These are phyloP conservation scores for Andrena minutula DNA, from an alignment of 2,888 invertebrate species.

Conservation along the genomic window DNA sequence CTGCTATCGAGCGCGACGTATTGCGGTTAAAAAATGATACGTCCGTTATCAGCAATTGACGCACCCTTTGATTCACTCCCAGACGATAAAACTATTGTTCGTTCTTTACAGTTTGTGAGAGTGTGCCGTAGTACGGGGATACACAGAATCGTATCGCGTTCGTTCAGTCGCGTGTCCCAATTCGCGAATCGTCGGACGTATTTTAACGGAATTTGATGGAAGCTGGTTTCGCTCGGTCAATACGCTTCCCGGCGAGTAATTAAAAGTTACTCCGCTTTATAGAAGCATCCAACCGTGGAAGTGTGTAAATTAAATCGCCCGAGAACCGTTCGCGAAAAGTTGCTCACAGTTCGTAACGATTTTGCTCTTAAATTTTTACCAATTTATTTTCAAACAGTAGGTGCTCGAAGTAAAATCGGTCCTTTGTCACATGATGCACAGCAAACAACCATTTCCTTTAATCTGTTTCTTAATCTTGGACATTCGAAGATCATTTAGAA, in stretches of 20 bases:
- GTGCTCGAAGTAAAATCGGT: background rate
- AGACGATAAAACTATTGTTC: conserved; percentile 55
- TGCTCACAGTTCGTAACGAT: conserved; percentile 2
- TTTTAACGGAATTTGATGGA: conserved; percentile 51
- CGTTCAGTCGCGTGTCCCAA: conserved; percentile 51
- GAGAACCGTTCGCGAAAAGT: background rate
- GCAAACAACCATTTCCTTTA: too few relatives aligned
- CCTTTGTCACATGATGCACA: background rate
- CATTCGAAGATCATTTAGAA: too few relatives aligned
- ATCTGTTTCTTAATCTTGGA: too few relatives aligned
- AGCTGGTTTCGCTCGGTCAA: conserved; percentile 47
- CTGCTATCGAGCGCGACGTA: conserved; percentile 35
- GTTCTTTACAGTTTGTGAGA: conserved; percentile 55
- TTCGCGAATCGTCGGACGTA: conserved; percentile 42
- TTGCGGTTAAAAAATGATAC: conserved; percentile 55
- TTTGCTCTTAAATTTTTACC: background rate
- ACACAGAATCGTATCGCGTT: conserved; percentile 45
- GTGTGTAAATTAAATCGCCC: conserved; percentile 44
- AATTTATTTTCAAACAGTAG: background rate
- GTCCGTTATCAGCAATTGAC: conserved; percentile 52
- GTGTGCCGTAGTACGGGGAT: conserved; percentile 6
- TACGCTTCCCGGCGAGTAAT: conserved; percentile 46
- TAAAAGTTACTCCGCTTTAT: conserved; percentile 44
- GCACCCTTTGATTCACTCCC: conserved; percentile 54
- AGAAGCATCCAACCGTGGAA: conserved; percentile 22